Evolutionary conservation across 64 coral and sea anemone genomes (phyloP).

Genomic region (Stichodactyla mertensii): DNA sequence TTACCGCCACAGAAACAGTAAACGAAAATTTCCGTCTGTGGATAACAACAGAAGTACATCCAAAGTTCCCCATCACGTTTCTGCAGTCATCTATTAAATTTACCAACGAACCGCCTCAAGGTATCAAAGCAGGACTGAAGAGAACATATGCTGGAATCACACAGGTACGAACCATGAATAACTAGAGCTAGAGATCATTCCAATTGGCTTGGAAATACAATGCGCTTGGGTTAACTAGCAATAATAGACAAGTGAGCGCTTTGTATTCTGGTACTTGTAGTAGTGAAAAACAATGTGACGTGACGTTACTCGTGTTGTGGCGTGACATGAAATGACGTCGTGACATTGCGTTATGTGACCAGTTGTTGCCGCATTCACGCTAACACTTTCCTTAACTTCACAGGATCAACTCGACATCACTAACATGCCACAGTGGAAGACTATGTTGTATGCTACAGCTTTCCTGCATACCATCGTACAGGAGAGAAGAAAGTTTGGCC

Average conservation of each 20-base stretch:
- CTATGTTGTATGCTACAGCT: slow-evolving; percentile 87
- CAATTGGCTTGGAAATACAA: too few relatives aligned
- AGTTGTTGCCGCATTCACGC: neutral
- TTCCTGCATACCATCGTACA: slow-evolving; percentile 95
- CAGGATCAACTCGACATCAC: slow-evolving; percentile 89
- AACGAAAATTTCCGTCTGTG: slow-evolving; percentile 94
- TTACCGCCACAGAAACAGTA: slow-evolving; percentile 81
- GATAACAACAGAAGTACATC: slow-evolving; percentile 96
- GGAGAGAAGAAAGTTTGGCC: slow-evolving; percentile 93
- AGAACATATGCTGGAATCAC: slow-evolving; percentile 96
- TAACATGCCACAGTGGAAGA: slow-evolving; percentile 96
- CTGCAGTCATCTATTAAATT: slow-evolving; percentile 97
- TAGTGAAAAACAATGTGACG: too few relatives aligned
- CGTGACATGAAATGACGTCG: too few relatives aligned
- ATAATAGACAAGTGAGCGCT: too few relatives aligned
- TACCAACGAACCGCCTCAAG: slow-evolving; percentile 97
- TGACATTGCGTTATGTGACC: too few relatives aligned
- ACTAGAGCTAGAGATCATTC: neutral
- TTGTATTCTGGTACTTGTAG: too few relatives aligned
- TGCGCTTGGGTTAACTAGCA: too few relatives aligned
- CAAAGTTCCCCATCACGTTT: slow-evolving; percentile 92
- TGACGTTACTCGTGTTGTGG: too few relatives aligned
- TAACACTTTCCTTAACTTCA: neutral
- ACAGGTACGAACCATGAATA: slow-evolving; percentile 46
- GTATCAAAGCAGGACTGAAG: slow-evolving; percentile 94